Evolutionary conservation across 2,113 vertebrate genomes (phyloP).

Genomic region (Gobius niger): DNA sequence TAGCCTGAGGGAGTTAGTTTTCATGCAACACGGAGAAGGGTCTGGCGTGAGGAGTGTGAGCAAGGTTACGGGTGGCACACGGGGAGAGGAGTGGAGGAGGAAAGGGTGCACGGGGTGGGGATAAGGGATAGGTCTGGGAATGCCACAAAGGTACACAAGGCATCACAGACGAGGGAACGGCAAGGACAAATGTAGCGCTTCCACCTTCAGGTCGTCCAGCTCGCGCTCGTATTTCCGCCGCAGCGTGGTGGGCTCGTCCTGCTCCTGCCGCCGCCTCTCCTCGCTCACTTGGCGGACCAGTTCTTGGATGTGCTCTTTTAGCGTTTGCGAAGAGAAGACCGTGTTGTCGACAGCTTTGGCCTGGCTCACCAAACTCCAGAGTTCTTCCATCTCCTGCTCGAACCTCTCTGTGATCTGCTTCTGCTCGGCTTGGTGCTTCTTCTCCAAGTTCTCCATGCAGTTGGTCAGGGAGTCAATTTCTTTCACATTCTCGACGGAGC

Average conservation of each 20-base stretch:
- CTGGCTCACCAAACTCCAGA: constrained; percentile 49
- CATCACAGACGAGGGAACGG: constrained; percentile 74
- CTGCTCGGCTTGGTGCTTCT: constrained; percentile 69
- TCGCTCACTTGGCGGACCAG: constrained; percentile 74
- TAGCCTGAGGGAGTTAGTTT: constrained; percentile 60
- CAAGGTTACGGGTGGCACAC: constrained; percentile 39
- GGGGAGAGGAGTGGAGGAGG: constrained; percentile 31
- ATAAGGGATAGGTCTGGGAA: constrained; percentile 47
- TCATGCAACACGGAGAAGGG: constrained; percentile 72
- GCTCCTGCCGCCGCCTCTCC: constrained; percentile 66
- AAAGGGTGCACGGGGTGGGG: constrained; percentile 38
- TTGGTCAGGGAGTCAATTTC: constrained; percentile 71
- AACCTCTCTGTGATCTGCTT: constrained; percentile 58
- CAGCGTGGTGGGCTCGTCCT: constrained; percentile 65
- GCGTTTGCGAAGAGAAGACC: not conserved
- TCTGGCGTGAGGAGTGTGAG: constrained; percentile 38
- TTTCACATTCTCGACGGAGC: constrained; percentile 72
- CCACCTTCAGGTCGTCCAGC: constrained; percentile 83
- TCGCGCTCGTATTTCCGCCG: constrained; percentile 82
- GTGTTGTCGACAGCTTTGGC: not conserved
- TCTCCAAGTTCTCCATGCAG: constrained; percentile 77
- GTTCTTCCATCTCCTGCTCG: constrained; percentile 69
- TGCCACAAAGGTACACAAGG: constrained; percentile 78
- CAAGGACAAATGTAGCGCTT: constrained; percentile 73
- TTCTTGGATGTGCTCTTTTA: constrained; percentile 74